phyloP scores from a whole-genome alignment of 2,888 invertebrate species.

The Cynaeus angustus region DNA sequence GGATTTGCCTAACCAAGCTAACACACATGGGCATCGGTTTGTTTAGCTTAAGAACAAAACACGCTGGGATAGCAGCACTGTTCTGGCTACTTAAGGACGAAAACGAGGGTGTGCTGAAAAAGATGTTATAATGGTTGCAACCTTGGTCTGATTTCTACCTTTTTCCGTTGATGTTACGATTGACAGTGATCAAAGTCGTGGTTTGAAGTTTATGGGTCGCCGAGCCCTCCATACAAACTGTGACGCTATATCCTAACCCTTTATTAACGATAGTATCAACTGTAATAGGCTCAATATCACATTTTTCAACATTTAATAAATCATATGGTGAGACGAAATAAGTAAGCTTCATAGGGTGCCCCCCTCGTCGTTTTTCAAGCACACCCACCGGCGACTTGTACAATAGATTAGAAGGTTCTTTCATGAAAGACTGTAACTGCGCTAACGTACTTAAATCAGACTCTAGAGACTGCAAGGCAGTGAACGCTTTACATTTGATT shows the following conservation, averaged over 20 bases:
- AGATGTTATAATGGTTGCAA: too few species aligned
- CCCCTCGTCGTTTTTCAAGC: conserved; percentile 87
- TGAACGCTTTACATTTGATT: conserved; percentile 94
- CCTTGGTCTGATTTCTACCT: too few species aligned
- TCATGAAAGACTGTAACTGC: conserved; percentile 83
- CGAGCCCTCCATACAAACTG: conserved; percentile 92
- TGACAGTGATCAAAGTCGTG: conserved; percentile 80
- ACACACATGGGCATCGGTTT: conserved; percentile 91
- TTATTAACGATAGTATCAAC: conserved; percentile 82
- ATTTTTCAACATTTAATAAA: conserved; percentile 84
- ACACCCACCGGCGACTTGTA: conserved; percentile 94
- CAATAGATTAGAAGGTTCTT: conserved; percentile 82
- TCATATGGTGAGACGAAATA: conserved; percentile 97
- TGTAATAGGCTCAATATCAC: conserved; percentile 83
- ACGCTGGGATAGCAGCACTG: conserved; percentile 92
- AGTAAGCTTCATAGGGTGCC: conserved; percentile 94
- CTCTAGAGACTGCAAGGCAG: conserved; percentile 93
- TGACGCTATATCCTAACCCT: conserved; percentile 88
- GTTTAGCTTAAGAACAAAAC: conserved; percentile 86
- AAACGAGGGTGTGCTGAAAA: conserved; percentile 84
- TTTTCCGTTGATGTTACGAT: conserved; percentile 82
- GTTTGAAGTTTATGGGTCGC: conserved; percentile 88
- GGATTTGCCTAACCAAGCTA: conserved; percentile 80
- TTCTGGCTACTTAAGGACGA: conserved; percentile 87
- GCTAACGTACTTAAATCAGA: conserved; percentile 89